Evolutionary conservation across 2,888 invertebrate genomes (phyloP), one percentile per base, ranked within the genome.

Genomic region (Apotomis betuletana): DNA sequence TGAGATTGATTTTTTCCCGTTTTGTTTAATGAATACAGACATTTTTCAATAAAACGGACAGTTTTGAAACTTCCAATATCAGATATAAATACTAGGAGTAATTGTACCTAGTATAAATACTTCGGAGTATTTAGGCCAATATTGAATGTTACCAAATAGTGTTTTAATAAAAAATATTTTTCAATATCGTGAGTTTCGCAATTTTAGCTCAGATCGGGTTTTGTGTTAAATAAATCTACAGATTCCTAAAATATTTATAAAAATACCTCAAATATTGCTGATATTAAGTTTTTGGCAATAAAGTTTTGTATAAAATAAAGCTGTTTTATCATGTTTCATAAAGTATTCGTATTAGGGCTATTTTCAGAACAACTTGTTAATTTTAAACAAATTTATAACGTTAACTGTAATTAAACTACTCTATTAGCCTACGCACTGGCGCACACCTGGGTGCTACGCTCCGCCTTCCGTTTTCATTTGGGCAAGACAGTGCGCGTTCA

Each of bases 1-100:
- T 5, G 46, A 57, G 69, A 70, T 70, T 65, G 54, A 70, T 70
- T 58, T 41, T 59, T 59, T 57, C 52, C 44, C 10, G 36, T 15
- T 54, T 5, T 10, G 6, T 44, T 65, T 60, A 59, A 70, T 65
- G 59, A 54, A 65, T 46, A 59, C 44, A 70, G 41, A 6, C 6
- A 44, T 41, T 58, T 62, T 57, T 57, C 12, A 15, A 44, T n/a
- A 59, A 13, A 52, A 36, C n/a, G 12, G 5, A 41, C 0, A 5
- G 62, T 15, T 57, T 13, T 15, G 49, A 51, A 51, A 58, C 62
- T 13, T 8, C 51, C 52, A 41, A 52, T 44, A 52, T 9, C 0
- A 8, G 27, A 15, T 15, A 38, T 1, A 51, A 51, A 58, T 52
- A 67, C 51, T 57, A 36, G 36, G 9, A 55, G 55, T 41, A 41